Conservation (phyloP, 2,113 vertebrate genomes). For the pig (Sus scrofa) region T2T-Sscrofa CM000817.6:9584501-9585000, state of each 20-base stretch:
- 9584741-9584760: not conserved
- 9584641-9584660: rapidly evolving
- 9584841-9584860: rapidly evolving
- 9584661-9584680: not conserved
- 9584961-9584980: constrained; percentile 38
- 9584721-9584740: not conserved
- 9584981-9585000: constrained; percentile 39
- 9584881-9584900: rapidly evolving
- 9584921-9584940: not conserved
- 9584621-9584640: not conserved
- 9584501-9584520: rapidly evolving
- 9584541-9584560: not conserved
- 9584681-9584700: rapidly evolving
- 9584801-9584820: not conserved
- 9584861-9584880: rapidly evolving
- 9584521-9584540: not conserved
- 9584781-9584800: rapidly evolving
- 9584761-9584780: rapidly evolving
- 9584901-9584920: rapidly evolving
- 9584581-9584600: not conserved
- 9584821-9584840: rapidly evolving
- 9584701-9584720: no score
- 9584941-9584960: not conserved
- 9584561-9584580: not conserved
- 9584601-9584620: not conserved